These are phyloP conservation scores for Pelmatolapia mariae DNA, from an alignment of 2,113 vertebrate species.

Conservation along the genomic window DNA sequence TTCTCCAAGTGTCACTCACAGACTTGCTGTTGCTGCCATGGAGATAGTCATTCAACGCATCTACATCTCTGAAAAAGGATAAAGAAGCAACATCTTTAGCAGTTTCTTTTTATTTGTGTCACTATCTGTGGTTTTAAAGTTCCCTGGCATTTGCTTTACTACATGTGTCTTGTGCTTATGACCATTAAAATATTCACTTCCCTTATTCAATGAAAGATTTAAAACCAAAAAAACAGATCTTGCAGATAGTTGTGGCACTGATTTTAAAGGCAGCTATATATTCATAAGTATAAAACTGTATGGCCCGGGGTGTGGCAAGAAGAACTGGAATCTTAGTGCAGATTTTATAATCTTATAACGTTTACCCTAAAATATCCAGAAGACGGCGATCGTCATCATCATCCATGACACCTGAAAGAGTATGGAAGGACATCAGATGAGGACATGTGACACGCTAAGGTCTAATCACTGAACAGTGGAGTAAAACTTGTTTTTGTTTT, in stretches of 20 bases:
- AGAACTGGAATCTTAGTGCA: not conserved
- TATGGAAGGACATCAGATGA: conserved; percentile 1
- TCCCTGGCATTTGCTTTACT: not conserved
- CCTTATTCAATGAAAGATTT: not conserved
- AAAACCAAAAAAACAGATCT: not conserved
- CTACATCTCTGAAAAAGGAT: conserved; percentile 81
- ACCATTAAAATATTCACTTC: not conserved
- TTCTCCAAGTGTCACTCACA: conserved; percentile 76
- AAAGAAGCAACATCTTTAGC: not conserved
- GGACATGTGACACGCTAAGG: not conserved
- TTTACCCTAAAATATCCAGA: conserved; percentile 99
- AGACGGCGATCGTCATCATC: conserved; percentile 98
- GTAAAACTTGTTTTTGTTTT: not conserved
- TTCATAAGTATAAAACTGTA: not conserved
- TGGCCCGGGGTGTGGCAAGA: not conserved
- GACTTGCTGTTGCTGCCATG: conserved; percentile 94
- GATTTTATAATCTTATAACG: not conserved
- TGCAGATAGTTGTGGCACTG: fast-evolving
- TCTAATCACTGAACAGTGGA: not conserved
- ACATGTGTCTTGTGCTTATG: not conserved
- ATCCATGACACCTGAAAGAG: conserved; percentile 94
- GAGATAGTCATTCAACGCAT: conserved; percentile 95
- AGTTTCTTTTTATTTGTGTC: not conserved
- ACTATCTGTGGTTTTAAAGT: not conserved
- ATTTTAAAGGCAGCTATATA: not conserved